Conservation (phyloP, 2,888 invertebrate species). For the Xylota sylvarum region DNA sequence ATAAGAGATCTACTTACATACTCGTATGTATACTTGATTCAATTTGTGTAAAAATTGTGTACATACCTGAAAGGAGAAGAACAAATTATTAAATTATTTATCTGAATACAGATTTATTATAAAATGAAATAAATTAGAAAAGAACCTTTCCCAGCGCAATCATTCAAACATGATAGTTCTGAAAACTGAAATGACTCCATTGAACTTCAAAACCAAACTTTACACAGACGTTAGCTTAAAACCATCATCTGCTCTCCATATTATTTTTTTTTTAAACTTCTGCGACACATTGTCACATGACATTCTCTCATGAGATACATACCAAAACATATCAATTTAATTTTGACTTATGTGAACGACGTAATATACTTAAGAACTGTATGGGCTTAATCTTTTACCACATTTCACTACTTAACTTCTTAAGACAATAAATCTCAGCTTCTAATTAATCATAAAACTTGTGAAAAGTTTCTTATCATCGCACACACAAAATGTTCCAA, state of each 20-base stretch:
- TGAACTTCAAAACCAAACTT: background rate
- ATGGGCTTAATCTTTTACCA: constrained; percentile 11
- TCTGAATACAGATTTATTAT: background rate
- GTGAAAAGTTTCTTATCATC: constrained; percentile 61
- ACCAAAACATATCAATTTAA: background rate
- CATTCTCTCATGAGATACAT: background rate
- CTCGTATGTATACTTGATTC: too few species aligned
- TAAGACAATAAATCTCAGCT: constrained; percentile 52
- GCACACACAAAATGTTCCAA: background rate
- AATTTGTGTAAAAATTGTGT: background rate
- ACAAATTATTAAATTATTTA: background rate
- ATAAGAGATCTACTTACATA: too few species aligned
- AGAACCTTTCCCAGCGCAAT: too few species aligned
- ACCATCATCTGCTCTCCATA: background rate
- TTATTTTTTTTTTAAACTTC: too few species aligned
- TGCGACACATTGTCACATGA: background rate
- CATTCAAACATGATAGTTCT: too few species aligned
- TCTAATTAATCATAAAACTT: constrained; percentile 69
- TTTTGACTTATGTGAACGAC: background rate
- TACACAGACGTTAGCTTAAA: background rate
- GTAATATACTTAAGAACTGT: background rate
- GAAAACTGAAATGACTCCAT: too few species aligned
- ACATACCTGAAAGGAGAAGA: constrained; percentile 42
- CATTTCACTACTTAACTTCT: constrained; percentile 16
- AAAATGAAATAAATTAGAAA: too few species aligned